Conservation (phyloP, 2,888 invertebrate species). For the Helicoverpa assulta region DNA sequence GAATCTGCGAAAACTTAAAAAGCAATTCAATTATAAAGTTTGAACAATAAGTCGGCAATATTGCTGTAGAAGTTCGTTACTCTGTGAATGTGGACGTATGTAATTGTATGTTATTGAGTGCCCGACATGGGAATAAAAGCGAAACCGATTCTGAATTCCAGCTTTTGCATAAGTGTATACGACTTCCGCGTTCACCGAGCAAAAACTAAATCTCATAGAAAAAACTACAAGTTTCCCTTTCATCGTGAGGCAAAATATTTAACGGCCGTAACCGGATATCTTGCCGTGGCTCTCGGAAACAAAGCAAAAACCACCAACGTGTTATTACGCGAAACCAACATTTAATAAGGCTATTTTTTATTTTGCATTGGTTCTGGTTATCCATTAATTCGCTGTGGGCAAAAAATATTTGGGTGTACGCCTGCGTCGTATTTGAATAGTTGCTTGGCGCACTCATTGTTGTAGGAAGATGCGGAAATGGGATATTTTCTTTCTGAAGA, state of each 20-base stretch:
- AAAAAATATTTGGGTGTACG: conserved; percentile 85
- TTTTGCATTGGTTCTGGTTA: conserved; percentile 88
- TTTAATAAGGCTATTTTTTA: conserved; percentile 90
- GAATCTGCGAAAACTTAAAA: conserved; percentile 78
- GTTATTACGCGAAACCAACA: conserved; percentile 90
- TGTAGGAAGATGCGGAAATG: conserved; percentile 90
- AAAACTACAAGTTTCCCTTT: conserved; percentile 90
- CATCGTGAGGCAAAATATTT: conserved; percentile 89
- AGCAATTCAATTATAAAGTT: conserved; percentile 71
- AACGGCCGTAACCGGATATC: conserved; percentile 90
- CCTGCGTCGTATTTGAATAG: conserved; percentile 88
- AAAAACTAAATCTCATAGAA: conserved; percentile 85
- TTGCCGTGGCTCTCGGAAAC: conserved; percentile 86
- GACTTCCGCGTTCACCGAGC: conserved; percentile 87
- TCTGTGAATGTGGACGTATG: conserved; percentile 72
- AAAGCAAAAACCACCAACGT: conserved; percentile 89
- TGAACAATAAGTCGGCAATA: conserved; percentile 75
- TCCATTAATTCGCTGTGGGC: conserved; percentile 87
- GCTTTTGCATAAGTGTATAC: conserved; percentile 88
- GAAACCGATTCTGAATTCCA: conserved; percentile 84
- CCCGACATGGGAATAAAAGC: conserved; percentile 80
- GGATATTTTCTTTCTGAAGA: conserved; percentile 90
- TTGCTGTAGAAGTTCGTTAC: conserved; percentile 76
- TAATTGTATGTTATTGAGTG: conserved; percentile 86
- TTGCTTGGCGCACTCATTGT: conserved; percentile 87